Evolutionary conservation across 1,140 invertebrate genomes (phyloP).

Genomic region (Microplitis demolitor): DNA sequence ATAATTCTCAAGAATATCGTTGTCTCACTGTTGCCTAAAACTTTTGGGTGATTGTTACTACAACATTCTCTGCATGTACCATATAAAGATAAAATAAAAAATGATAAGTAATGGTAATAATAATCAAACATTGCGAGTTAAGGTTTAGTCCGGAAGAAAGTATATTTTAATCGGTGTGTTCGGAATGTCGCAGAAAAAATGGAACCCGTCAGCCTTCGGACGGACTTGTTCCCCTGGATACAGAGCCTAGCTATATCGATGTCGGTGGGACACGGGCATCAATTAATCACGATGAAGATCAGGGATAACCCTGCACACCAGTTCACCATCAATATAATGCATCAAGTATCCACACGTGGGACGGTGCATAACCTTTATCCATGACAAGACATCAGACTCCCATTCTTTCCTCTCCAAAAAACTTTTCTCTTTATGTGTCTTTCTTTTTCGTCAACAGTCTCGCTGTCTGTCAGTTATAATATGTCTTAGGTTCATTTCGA

Average conservation of each 20-base stretch:
- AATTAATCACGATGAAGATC: constrained; percentile 37
- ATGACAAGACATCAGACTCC: constrained; percentile 6
- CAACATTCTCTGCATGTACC: too few relatives aligned
- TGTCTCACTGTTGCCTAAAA: too few relatives aligned
- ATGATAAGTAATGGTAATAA: neutral
- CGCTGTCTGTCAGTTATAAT: constrained; percentile 12
- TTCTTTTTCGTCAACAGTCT: constrained; percentile 17
- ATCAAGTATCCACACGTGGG: constrained; percentile 25
- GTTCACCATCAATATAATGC: constrained; percentile 25
- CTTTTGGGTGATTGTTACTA: too few relatives aligned
- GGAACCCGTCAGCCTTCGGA: constrained; percentile 32
- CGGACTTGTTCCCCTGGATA: constrained; percentile 19
- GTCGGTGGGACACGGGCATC: constrained; percentile 32
- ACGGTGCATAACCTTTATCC: constrained; percentile 26
- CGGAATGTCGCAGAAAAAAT: constrained; percentile 36
- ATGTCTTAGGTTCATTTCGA: constrained; percentile 10
- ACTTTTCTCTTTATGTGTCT: constrained; percentile 12
- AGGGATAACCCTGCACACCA: constrained; percentile 31
- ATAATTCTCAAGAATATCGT: too few relatives aligned
- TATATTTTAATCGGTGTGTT: constrained; percentile 31
- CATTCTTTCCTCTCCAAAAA: constrained; percentile 1
- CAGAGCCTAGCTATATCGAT: constrained; percentile 29
- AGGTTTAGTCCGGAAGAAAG: constrained; percentile 29
- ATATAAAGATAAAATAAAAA: neutral
- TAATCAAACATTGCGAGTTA: neutral